Evolutionary conservation across 2,888 invertebrate species (phyloP), one percentile per base, ranked within the genome.

Genomic region (Hoplodrina ambigua): DNA sequence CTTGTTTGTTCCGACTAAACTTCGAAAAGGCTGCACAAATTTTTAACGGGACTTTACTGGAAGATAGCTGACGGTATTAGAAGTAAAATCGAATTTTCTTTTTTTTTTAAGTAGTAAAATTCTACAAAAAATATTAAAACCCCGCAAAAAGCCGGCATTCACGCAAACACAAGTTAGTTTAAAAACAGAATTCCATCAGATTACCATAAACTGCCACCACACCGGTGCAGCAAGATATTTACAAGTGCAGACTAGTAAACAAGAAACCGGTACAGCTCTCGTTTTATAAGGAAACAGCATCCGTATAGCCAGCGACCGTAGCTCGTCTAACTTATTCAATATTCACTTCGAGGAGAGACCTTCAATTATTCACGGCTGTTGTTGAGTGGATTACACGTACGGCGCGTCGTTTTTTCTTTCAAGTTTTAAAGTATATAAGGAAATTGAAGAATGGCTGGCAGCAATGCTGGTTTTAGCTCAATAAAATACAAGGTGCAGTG

Each of bases 341-440:
- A 82, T 82, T 82, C 64, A 80, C 25, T 25, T 67, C 37, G 54
- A 69, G 64, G 58, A 60, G 69, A 49, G 46, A 33, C 72, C 70
- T 72, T 82, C 70, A 82, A 82, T 82, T 69, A 82, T 82, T 82
- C 64, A 82, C 63, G 30, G 57, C 50, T 52, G 44, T 25, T 66
- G 49, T 37, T 4, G 60, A 71, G 72, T 71, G 66, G 67, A 81
- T 70, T 76, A 54, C 52, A 52, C 68, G 37, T 71, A 71, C 50
- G 20, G 41, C n/a, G 75, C 2, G 46, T 8, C 17, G 33, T 25
- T 50, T 68, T 20, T 37, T 3, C 37, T 68, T n/a, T 37, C 1
- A 44, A 15, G 44, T 44, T 44, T 62, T 44, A 0, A n/a, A 41
- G n/a, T 11, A 41, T 11, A 41, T 41, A 46, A 65, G 41, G 54